These are phyloP conservation scores for Mesembrinibis cayennensis DNA, from an alignment of 2,113 vertebrate species.

Conservation along the genomic window DNA sequence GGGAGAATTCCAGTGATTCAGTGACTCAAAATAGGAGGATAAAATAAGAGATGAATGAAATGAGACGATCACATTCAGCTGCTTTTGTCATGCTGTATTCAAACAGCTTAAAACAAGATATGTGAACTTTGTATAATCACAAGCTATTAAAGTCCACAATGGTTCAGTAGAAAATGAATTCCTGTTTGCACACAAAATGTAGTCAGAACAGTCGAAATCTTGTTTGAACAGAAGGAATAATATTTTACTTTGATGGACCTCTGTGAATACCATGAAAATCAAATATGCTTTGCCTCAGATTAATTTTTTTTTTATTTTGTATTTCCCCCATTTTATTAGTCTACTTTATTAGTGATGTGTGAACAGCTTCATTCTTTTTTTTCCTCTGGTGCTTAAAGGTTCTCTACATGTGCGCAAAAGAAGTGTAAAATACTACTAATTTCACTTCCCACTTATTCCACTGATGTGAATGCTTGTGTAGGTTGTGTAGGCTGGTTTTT, in stretches of 20 bases:
- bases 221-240: neutral
- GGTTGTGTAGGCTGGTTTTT: neutral
- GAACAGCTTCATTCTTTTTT: neutral
- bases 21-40: neutral
- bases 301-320: neutral
- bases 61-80: neutral
- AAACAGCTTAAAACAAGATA: neutral
- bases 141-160: neutral
- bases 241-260: neutral
- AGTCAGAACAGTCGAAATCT: neutral
- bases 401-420: neutral
- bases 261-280: neutral
- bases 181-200: neutral
- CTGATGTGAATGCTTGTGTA: neutral
- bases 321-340: neutral
- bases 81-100: neutral
- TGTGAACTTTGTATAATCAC: neutral
- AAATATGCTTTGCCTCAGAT: neutral
- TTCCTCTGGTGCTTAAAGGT: neutral
- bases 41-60: neutral
- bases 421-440: neutral
- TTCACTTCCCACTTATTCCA: neutral
- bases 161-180: neutral
- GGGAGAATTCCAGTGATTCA: neutral
- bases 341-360: neutral